Conservation (phyloP, 2,797 vertebrate genomes). For the Buceros bicornis region DNA sequence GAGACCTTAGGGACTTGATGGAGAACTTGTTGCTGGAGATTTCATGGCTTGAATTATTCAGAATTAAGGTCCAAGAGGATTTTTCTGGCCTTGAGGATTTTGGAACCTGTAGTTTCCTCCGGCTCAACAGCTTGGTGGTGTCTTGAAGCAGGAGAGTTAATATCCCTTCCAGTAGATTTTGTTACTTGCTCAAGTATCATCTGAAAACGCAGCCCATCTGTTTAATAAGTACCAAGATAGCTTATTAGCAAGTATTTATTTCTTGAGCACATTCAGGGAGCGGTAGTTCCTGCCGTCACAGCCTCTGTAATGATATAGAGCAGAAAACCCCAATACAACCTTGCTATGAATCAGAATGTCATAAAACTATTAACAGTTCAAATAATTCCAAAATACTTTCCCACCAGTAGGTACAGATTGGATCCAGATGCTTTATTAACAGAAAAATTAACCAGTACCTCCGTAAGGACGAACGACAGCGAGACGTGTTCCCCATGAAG, state of each 20-base stretch:
- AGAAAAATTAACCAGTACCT: slow-evolving; percentile 39
- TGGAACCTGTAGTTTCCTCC: neutral
- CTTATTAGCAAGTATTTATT: neutral
- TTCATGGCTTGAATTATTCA: neutral
- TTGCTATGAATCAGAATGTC: slow-evolving; percentile 66
- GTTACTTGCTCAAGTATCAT: neutral
- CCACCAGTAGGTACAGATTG: slow-evolving; percentile 73
- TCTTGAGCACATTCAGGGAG: neutral
- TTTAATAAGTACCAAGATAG: neutral
- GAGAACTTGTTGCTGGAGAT: neutral
- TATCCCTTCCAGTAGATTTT: neutral
- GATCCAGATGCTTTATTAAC: slow-evolving; percentile 74
- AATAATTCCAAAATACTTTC: slow-evolving; percentile 65
- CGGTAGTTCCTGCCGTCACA: neutral
- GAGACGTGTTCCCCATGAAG: neutral
- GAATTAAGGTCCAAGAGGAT: neutral
- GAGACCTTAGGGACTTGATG: neutral
- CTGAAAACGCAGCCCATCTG: neutral
- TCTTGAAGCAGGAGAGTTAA: neutral
- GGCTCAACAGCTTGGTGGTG: neutral
- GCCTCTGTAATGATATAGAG: neutral
- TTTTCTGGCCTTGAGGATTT: neutral
- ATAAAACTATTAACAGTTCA: slow-evolving; percentile 69
- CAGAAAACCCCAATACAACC: slow-evolving; percentile 40
- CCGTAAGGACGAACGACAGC: neutral